Percentiles rank a stretch among this genome's conserved stretches.
Evolutionary conservation across 2,888 invertebrate genomes (phyloP).

Genomic region (Athalia rosae): DNA sequence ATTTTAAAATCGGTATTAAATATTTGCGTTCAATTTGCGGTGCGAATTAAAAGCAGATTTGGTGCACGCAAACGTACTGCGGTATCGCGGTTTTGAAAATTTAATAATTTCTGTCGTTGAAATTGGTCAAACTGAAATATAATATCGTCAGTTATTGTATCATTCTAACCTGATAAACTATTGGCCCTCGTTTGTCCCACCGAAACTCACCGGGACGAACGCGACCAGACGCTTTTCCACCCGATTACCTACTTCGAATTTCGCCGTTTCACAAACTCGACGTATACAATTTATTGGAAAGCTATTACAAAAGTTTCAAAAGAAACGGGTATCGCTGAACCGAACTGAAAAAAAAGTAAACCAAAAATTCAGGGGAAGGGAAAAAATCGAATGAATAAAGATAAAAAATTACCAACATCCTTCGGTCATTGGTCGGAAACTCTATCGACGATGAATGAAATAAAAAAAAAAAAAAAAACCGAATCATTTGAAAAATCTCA

Average conservation of each 20-base stretch:
- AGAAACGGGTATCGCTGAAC: conserved; percentile 11
- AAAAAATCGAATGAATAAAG: conserved; percentile 33
- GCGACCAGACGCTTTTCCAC: conserved; percentile 18
- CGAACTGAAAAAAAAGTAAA: conserved; percentile 27
- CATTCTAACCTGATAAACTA: conserved; percentile 38
- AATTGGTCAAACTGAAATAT: conserved; percentile 40
- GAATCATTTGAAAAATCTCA: too few species aligned
- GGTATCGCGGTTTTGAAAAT: conserved; percentile 39
- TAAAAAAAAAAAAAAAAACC: too few species aligned
- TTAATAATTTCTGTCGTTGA: conserved; percentile 39
- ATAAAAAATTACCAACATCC: too few species aligned
- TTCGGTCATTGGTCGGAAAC: too few species aligned
- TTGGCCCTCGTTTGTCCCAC: conserved; percentile 32
- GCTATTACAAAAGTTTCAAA: conserved; percentile 57
- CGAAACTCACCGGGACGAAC: conserved; percentile 25
- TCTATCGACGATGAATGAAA: too few species aligned
- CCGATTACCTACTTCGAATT: conserved; percentile 28
- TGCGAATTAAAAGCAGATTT: conserved; percentile 59
- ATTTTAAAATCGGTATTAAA: conserved; percentile 42
- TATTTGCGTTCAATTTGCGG: conserved; percentile 65
- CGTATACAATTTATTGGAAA: conserved; percentile 32
- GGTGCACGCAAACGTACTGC: conserved; percentile 53
- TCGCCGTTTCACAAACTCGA: conserved; percentile 37
- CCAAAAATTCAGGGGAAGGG: conserved; percentile 19
- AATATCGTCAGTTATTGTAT: conserved; percentile 40